Conservation (phyloP, 2,113 vertebrate genomes). For the Siniperca chuatsi region DNA sequence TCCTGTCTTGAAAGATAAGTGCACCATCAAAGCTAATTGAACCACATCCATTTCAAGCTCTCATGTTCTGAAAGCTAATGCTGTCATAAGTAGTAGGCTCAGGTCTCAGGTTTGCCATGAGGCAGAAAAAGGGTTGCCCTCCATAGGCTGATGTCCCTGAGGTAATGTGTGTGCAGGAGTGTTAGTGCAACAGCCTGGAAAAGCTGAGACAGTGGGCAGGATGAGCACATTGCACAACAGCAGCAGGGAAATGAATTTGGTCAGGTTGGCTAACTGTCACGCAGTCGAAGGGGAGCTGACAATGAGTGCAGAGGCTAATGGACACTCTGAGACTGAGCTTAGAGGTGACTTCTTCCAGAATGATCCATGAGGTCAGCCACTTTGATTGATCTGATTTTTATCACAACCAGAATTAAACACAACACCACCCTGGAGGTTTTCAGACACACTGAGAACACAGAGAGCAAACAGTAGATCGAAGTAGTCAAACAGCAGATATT, state of each 20-base stretch:
- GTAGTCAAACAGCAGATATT: conserved; percentile 1
- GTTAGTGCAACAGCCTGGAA: conserved; percentile 68
- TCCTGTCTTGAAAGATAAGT: conserved; percentile 29
- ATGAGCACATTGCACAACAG: conserved; percentile 49
- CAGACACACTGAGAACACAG: conserved; percentile 18
- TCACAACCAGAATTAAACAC: conserved; percentile 49
- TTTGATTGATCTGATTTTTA: conserved; percentile 70
- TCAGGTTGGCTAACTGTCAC: conserved; percentile 66
- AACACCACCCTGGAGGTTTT: conserved; percentile 29
- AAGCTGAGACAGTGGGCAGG: conserved; percentile 66
- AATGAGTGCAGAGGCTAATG: conserved; percentile 65
- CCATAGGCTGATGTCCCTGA: conserved; percentile 62
- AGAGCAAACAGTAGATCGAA: not conserved
- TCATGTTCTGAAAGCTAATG: conserved; percentile 43
- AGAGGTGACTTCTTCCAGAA: conserved; percentile 72
- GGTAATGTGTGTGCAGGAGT: conserved; percentile 69
- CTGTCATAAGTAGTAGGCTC: conserved; percentile 50
- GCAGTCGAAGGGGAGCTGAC: conserved; percentile 54
- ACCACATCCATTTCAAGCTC: conserved; percentile 33
- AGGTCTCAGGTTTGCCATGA: conserved; percentile 53
- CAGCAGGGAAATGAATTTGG: conserved; percentile 69
- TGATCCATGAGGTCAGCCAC: conserved; percentile 64
- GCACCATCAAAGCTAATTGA: conserved; percentile 35
- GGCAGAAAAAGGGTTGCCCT: conserved; percentile 61
- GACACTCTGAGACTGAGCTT: conserved; percentile 61